Evolutionary conservation across 2,888 invertebrate genomes (phyloP).

Genomic region (Mythimna ferrago): DNA sequence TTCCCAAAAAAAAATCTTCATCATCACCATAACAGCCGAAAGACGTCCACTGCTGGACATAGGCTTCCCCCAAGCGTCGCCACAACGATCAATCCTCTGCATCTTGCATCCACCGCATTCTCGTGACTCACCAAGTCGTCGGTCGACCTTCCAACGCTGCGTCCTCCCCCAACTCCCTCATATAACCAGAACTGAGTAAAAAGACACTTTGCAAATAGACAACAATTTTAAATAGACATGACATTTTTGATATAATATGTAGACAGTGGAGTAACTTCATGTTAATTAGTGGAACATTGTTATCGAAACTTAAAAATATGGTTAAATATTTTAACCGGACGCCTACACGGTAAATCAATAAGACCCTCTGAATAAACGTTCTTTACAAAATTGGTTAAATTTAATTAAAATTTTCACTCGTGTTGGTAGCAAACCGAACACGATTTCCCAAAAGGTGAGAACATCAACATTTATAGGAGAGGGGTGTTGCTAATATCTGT

Average conservation of each 20-base stretch:
- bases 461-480: conserved; percentile 62
- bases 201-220: too few relatives aligned
- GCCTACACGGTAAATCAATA: conserved; percentile 57
- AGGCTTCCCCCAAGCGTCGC: too few relatives aligned
- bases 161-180: too few relatives aligned
- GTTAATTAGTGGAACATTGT: conserved; percentile 19
- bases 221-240: too few relatives aligned
- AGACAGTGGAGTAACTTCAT: not conserved
- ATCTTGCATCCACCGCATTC: too few relatives aligned
- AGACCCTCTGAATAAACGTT: conserved; percentile 59
- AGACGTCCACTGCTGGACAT: too few relatives aligned
- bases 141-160: too few relatives aligned
- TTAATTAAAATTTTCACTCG: conserved; percentile 70
- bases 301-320: conserved; percentile 45
- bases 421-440: conserved; percentile 66
- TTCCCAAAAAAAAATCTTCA: too few relatives aligned
- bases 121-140: too few relatives aligned
- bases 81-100: too few relatives aligned
- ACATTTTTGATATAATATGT: not conserved
- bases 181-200: too few relatives aligned
- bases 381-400: conserved; percentile 65
- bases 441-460: conserved; percentile 71
- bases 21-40: too few relatives aligned
- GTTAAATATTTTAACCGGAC: conserved; percentile 48
- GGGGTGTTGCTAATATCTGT: conserved; percentile 54